Conservation (phyloP, 2,888 invertebrate species). For the Carcina quercana region DNA sequence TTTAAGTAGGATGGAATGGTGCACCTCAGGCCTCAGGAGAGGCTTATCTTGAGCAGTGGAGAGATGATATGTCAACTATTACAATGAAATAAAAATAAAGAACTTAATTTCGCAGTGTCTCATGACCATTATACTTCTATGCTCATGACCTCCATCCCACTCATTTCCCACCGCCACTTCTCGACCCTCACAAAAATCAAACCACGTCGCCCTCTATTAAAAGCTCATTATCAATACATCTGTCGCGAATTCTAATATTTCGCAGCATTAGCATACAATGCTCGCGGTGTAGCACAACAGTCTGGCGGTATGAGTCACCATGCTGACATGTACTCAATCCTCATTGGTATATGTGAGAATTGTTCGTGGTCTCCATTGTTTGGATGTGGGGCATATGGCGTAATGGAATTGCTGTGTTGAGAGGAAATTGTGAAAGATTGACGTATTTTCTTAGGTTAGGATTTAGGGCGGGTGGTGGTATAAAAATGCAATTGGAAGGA, state of each 20-base stretch:
- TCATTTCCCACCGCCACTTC: too few species aligned
- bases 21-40: too few species aligned
- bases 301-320: slow-evolving; percentile 30
- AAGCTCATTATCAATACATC: slow-evolving; percentile 30
- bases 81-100: too few species aligned
- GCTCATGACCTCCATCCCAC: too few species aligned
- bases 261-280: slow-evolving; percentile 53
- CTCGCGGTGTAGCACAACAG: slow-evolving; percentile 28
- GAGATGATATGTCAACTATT: too few species aligned
- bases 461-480: too few species aligned
- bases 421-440: slow-evolving; percentile 27
- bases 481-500: too few species aligned
- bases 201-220: slow-evolving; percentile 30
- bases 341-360: slow-evolving; percentile 16
- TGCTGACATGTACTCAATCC: slow-evolving; percentile 22
- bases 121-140: too few species aligned
- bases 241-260: slow-evolving; percentile 33
- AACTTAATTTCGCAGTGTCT: too few species aligned
- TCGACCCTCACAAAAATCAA: slow-evolving; percentile 5
- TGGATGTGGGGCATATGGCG: slow-evolving; percentile 22
- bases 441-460: slow-evolving; percentile 7
- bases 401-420: slow-evolving; percentile 29
- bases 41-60: too few species aligned
- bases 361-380: slow-evolving; percentile 8
- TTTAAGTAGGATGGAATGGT: too few species aligned